Evolutionary conservation across 30 jellyfish, hydroid and myxozoan species (phyloP).

Genomic region (Cassiopea xamachana): DNA sequence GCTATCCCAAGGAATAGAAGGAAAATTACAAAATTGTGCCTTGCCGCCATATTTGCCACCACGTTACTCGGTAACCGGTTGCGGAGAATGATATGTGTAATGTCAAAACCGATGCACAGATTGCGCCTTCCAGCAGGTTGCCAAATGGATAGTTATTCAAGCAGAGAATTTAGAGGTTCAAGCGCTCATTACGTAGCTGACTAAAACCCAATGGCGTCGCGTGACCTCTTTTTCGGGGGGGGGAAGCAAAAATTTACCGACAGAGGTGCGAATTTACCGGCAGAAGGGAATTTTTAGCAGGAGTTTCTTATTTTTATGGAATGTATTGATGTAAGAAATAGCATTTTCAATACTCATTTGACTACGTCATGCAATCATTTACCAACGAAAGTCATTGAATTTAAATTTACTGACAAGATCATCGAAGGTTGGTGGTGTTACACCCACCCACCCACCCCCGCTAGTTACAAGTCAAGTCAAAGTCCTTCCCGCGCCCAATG

Average conservation of each 20-base stretch:
- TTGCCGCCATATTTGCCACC: conserved; percentile 64
- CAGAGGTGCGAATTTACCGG: neutral
- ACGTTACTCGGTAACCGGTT: conserved; percentile 16
- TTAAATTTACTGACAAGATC: too few relatives aligned
- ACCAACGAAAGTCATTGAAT: too few relatives aligned
- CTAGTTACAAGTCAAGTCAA: too few relatives aligned
- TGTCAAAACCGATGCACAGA: conserved; percentile 14
- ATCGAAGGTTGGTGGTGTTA: too few relatives aligned
- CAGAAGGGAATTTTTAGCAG: neutral
- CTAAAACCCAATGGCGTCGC: neutral
- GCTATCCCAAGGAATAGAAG: conserved; percentile 54
- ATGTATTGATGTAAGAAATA: too few relatives aligned
- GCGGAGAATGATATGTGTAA: neutral
- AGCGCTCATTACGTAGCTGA: neutral
- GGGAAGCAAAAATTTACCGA: too few relatives aligned
- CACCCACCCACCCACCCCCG: too few relatives aligned
- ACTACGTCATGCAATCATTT: too few relatives aligned
- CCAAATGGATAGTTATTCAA: conserved; percentile 27
- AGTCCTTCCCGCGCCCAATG: too few relatives aligned
- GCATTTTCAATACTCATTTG: too few relatives aligned
- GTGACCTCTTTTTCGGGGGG: neutral
- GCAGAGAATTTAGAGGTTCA: conserved; percentile 37
- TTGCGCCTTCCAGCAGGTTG: conserved; percentile 64
- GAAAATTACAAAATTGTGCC: neutral
- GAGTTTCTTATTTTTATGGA: too few relatives aligned